Base-by-base conservation (phyloP, 2,113 vertebrate species). In the Myrmophylax atrothorax region DNA sequence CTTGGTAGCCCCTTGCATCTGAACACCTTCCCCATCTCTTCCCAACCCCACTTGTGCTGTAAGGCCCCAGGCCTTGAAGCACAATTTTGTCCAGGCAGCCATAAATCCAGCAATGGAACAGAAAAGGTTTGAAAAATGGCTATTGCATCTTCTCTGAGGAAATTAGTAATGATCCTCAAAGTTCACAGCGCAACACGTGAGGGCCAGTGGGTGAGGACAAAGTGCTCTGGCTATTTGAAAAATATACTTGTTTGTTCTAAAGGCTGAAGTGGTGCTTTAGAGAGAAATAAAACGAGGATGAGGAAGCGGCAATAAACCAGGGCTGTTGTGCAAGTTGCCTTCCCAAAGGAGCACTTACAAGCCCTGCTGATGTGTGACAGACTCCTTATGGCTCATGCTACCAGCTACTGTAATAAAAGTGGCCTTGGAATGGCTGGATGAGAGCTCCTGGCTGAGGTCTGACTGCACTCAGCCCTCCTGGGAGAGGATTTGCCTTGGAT, bases 281-380 rank as follows among this genome's bases (percentile, higher is more conserved):
- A 94, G 95, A 70, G 84, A 95, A 87, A 95, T 95, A 91, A 94
- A 97, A 56, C 22, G 38, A 38, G 87, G 80, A 47, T 8, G 66
- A 89, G 60, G 87, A 86, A 82, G 64, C 73, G 87, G 66, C 55
- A 91, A 94, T 91, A 94, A 95, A 92, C 10, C 85, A 84, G 59
- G 73, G 31, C 52, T 81, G 80, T 29, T 75, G 80, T 92, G 89
- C 80, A 56, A 75, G 80, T 12, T 56, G 47, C 56, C 73, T 91
- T 92, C 95, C 84, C 84, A 29, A n/a, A 80, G 74, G 91, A 94
- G 77, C 76, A 37, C 55, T 95, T 89, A 10, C 17, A 55, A 68
- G 37, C 55, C 76, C 31, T 74, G 0, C 83, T 47, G 86, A 86
- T 7, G 73, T 46, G 69, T 78, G 68, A 63, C 9, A 6, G 46